Conservation (phyloP, 2,888 invertebrate species). For the Periphyllus acericola region DNA sequence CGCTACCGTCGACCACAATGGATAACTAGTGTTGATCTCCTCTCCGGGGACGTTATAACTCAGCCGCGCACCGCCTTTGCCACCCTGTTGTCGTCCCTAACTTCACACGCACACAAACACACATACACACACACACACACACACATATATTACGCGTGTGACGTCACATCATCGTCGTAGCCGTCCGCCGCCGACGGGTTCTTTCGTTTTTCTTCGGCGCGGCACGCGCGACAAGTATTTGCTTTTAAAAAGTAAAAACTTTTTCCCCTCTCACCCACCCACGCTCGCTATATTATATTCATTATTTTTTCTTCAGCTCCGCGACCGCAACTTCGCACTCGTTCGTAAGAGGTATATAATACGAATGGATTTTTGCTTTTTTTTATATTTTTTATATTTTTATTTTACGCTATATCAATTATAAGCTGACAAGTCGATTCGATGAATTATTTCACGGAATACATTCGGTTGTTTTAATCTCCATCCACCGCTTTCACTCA, state of each 20-base stretch:
- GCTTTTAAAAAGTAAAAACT: constrained; percentile 62
- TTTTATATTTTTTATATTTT: neutral
- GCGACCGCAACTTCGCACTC: neutral
- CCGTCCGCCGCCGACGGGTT: neutral
- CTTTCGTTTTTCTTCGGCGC: constrained; percentile 53
- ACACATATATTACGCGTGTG: neutral
- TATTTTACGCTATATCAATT: constrained; percentile 28
- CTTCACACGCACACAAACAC: neutral
- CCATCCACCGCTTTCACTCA: neutral
- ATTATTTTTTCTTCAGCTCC: constrained; percentile 9
- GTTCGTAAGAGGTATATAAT: neutral
- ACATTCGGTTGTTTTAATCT: neutral
- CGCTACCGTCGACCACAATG: constrained; percentile 67
- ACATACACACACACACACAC: neutral
- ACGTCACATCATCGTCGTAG: constrained; percentile 29
- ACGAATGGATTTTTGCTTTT: neutral
- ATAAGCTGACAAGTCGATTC: constrained; percentile 5
- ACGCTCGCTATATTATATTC: neutral
- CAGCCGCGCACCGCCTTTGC: constrained; percentile 47
- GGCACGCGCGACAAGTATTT: constrained; percentile 53
- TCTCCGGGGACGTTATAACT: constrained; percentile 65
- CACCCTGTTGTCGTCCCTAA: neutral
- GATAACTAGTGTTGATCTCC: constrained; percentile 69
- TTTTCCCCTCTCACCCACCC: neutral
- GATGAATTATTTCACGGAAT: neutral